These are phyloP conservation scores for Cecropterus lyciades DNA, from an alignment of 1,140 invertebrate genomes.

Conservation along the genomic window DNA sequence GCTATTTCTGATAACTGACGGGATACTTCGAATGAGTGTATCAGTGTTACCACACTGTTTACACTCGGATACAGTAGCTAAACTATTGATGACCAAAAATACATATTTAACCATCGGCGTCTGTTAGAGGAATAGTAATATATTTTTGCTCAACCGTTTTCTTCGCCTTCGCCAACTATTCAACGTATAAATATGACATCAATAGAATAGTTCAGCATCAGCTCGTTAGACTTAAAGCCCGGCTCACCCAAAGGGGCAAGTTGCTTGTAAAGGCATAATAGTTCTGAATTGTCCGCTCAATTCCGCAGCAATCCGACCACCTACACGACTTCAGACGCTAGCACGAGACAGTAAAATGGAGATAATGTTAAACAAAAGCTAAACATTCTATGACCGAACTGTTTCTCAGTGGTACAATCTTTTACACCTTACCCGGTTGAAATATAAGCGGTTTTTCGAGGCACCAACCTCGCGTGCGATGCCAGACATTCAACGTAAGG, in stretches of 20 bases:
- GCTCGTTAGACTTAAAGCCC: slow-evolving; percentile 9
- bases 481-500: slow-evolving; percentile 41
- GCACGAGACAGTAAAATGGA: slow-evolving; percentile 48
- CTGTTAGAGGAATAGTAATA: no score
- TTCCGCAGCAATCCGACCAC: slow-evolving; percentile 43
- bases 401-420: not conserved
- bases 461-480: slow-evolving; percentile 36
- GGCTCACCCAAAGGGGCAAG: slow-evolving; percentile 26
- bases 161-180: no score
- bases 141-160: no score
- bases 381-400: slow-evolving; percentile 40
- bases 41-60: no score
- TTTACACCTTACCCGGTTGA: slow-evolving; percentile 31
- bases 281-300: slow-evolving; percentile 41
- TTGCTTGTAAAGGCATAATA: slow-evolving; percentile 44
- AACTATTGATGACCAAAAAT: no score
- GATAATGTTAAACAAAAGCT: slow-evolving; percentile 48
- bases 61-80: no score
- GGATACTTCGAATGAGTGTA: no score
- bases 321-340: slow-evolving; percentile 46
- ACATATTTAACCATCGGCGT: no score
- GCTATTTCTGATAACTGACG: no score
- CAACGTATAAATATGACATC: not conserved
- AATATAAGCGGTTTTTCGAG: slow-evolving; percentile 29
- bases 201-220: not conserved